Percentiles rank a stretch among this genome's conserved stretches.
phyloP scores from a whole-genome alignment of 2,888 invertebrate genomes.

The Encarsia formosa region DNA sequence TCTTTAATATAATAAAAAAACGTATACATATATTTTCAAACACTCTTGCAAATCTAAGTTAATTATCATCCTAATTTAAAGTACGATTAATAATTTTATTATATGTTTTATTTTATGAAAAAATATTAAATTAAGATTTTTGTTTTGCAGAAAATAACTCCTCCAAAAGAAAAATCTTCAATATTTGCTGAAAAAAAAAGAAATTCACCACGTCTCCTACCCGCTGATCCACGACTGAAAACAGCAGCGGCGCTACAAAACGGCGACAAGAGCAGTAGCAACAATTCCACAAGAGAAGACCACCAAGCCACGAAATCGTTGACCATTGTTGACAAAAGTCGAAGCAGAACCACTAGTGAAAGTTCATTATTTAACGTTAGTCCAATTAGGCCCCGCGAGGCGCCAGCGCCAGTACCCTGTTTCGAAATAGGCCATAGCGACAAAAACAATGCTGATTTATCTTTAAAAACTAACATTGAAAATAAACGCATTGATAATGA shows the following conservation, averaged over 20 bases:
- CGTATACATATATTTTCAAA: too few relatives aligned
- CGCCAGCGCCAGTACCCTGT: too few relatives aligned
- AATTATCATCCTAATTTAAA: too few relatives aligned
- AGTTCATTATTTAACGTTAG: constrained; percentile 13
- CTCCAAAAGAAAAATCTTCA: too few relatives aligned
- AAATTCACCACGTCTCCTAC: not conserved
- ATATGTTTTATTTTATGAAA: too few relatives aligned
- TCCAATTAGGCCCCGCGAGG: constrained; percentile 8
- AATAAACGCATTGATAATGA: constrained; percentile 24
- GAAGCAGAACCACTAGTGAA: not conserved
- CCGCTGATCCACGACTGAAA: constrained; percentile 5
- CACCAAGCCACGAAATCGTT: not conserved
- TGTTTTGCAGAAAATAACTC: too few relatives aligned
- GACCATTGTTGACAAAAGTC: not conserved
- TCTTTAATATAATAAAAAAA: too few relatives aligned
- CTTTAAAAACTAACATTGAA: constrained; percentile 12
- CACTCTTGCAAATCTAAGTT: too few relatives aligned
- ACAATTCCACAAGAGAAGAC: not conserved
- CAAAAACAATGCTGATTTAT: constrained; percentile 20
- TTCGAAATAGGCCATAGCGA: too few relatives aligned
- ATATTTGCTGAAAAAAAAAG: too few relatives aligned
- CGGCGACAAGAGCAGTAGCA: not conserved
- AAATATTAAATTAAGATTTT: too few relatives aligned
- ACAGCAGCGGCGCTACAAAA: constrained; percentile 11
- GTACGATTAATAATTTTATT: too few relatives aligned